A percentile compares a stretch with the other conserved stretches of the same genome.
Evolutionary conservation across 2,888 invertebrate species (phyloP).

Genomic region (Coelinius sp.): DNA sequence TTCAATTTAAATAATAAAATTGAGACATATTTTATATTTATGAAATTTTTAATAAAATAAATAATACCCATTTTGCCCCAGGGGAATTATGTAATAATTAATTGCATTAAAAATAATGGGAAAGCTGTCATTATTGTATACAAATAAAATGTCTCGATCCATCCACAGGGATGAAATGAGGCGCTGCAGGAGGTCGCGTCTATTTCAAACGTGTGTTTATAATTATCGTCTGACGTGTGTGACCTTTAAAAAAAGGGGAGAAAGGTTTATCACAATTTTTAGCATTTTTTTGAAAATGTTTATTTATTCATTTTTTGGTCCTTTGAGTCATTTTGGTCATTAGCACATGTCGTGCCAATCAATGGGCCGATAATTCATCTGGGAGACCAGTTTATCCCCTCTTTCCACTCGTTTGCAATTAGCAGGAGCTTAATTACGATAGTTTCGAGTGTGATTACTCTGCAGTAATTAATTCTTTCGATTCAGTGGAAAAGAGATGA

Average conservation of each 20-base stretch:
- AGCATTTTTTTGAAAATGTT: neutral
- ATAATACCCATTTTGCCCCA: no score
- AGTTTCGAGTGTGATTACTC: neutral
- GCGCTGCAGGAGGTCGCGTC: slow-evolving; percentile 7
- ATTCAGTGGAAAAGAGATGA: neutral
- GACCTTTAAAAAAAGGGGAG: slow-evolving; percentile 6
- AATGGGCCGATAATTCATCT: slow-evolving; percentile 7
- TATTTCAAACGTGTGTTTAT: slow-evolving; percentile 13
- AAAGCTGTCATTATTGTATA: neutral
- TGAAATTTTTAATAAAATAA: no score
- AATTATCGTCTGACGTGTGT: slow-evolving; percentile 1
- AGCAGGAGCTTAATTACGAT: neutral
- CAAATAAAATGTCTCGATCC: neutral
- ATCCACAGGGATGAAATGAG: neutral
- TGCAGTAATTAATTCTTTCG: neutral
- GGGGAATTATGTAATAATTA: no score
- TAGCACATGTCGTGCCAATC: neutral
- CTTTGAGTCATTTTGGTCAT: neutral
- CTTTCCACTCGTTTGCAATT: neutral
- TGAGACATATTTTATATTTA: no score
- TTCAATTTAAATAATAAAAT: no score
- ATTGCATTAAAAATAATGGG: neutral
- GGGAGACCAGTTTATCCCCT: neutral
- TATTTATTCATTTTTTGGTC: neutral
- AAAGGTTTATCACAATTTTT: neutral